Evolutionary conservation across 2,113 vertebrate species (phyloP), one percentile per base, ranked within the genome.

Genomic region (Anguilla rostrata): DNA sequence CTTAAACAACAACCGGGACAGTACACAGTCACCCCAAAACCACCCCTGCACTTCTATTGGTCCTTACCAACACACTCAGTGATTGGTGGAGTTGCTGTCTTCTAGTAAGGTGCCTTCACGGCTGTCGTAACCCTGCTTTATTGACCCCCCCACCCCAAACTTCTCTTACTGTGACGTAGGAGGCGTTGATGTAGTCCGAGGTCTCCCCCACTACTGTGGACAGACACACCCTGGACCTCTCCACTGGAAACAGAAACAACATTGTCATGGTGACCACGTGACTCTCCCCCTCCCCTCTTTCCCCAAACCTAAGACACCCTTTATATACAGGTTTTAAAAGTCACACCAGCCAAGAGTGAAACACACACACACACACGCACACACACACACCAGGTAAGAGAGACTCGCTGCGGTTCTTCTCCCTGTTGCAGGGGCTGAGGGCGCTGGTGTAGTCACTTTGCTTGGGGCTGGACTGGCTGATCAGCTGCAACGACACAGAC

Each of bases 371-470:
- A 53, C 49, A 75, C 66, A 75, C 22, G 2, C 66, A 75, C 49
- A 53, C 49, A 53, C 49, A n/a, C 94, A 91, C 93, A 99, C 98
- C 98, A 29, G 98, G 98, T 94, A 99, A 98, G 89, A 99, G 96
- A 39, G 97, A 97, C 82, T 96, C 96, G 40, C 95, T 96, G 92
- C 97, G 92, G 93, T 99, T 99, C 92, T 97, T 98, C 89, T 97
- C 97, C 43, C 96, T 96, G 81, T 98, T 99, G 86, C 96, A 96
- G 8, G 97, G 97, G 85, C 96, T 98, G 87, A 99, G 92, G 49
- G 98, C 97, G 18, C 96, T 95, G 46, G 97, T 97, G 90, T 99
- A 99, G 92, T 99, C 98, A 78, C 97, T 96, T 14, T 98, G 97
- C 82, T 97, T 97, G 9, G 96, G 97, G 92, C 96, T 97, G 57